Evolutionary conservation across 2,888 invertebrate species (phyloP), one percentile per base, ranked within the genome.

Genomic region (Plebejus anna): DNA sequence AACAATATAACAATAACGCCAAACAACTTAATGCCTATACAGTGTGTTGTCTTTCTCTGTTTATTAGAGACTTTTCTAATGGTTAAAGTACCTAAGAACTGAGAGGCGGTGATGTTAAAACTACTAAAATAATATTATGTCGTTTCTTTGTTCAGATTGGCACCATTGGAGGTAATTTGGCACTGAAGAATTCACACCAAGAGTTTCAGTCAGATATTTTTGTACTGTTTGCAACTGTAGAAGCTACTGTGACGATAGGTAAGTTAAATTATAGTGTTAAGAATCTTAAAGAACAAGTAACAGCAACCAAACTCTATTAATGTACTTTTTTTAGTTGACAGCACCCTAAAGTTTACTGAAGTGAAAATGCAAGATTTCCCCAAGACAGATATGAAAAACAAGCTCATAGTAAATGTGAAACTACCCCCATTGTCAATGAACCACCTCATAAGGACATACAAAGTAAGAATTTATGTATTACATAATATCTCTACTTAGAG

Each of bases 141-240:
- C 22, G 22, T 22, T 22, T 22, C 22, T 22, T 22, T 22, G 22
- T 22, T 22, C 22, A 22, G 96, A 90, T 95, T 78, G 97, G 96
- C 38, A 96, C 96, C 0, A 88, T 97, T 78, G 97, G 96, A 77
- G 97, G 97, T n/a, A 97, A 97, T 80, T 82, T 94, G 76, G 88
- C 88, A 0, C 76, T 96, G 81, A 97, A 97, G 84, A 95, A 96
- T 83, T 84, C 89, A 32, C 94, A 96, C 82, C 91, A 89, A 1
- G 96, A 96, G 66, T 97, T 97, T 84, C 96, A 95, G 0, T 97
- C 97, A 0, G 97, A 97, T 84, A 83, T 97, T 11, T 97, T 96
- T 81, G 83, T 96, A 3, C 88, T 96, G 6, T 83, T 96, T 16
- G 95, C 94, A 86, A 95, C 96, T 1, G 95, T 95, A 16, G 94